These are phyloP conservation scores for Myotis yumanensis DNA, from an alignment of 2,113 vertebrate genomes.

Conservation along the genomic window DNA sequence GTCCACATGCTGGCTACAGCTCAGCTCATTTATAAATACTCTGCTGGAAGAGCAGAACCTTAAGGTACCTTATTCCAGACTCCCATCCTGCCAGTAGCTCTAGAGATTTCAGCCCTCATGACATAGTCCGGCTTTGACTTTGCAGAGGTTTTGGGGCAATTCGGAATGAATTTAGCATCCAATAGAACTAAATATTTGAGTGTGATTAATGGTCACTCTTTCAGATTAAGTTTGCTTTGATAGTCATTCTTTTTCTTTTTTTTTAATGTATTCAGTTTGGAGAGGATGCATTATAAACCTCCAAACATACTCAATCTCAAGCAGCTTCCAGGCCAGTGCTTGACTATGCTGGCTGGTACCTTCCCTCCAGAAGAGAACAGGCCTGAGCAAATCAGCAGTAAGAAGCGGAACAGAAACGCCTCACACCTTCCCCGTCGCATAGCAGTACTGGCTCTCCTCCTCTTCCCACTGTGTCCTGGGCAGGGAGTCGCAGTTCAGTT, in stretches of 20 bases:
- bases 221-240: not conserved
- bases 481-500: not conserved
- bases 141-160: not conserved
- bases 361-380: not conserved
- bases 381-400: not conserved
- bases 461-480: too few relatives aligned
- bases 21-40: not conserved
- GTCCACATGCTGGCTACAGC: not conserved
- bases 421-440: accelerated
- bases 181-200: not conserved
- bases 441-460: not conserved
- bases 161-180: not conserved
- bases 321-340: not conserved
- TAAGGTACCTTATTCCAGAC: not conserved
- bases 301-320: not conserved
- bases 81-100: not conserved
- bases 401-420: not conserved
- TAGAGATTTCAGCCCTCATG: not conserved
- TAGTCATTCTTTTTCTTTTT: not conserved
- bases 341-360: not conserved
- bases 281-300: not conserved
- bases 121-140: not conserved
- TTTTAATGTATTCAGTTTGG: not conserved
- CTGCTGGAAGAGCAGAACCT: not conserved
- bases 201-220: not conserved